Evolutionary conservation across 2,113 vertebrate species (phyloP).

Genomic region (human): GRCh38 chr2:190477001-190477500

Average conservation of each 20-base stretch:
- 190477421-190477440: neutral
- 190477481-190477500: slow-evolving; percentile 21
- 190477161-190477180: no score
- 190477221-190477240: neutral
- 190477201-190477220: neutral
- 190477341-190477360: neutral
- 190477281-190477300: neutral
- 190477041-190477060: no score
- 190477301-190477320: neutral
- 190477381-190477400: neutral
- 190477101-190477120: no score
- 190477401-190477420: neutral
- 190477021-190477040: no score
- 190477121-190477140: no score
- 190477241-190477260: neutral
- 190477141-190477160: no score
- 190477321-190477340: neutral
- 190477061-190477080: no score
- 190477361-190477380: neutral
- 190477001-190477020: no score
- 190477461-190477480: neutral
- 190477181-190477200: no score
- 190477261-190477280: neutral
- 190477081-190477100: no score
- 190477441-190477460: neutral